Conservation (phyloP, 2,888 invertebrate genomes). For the Nephrotoma flavescens region DNA sequence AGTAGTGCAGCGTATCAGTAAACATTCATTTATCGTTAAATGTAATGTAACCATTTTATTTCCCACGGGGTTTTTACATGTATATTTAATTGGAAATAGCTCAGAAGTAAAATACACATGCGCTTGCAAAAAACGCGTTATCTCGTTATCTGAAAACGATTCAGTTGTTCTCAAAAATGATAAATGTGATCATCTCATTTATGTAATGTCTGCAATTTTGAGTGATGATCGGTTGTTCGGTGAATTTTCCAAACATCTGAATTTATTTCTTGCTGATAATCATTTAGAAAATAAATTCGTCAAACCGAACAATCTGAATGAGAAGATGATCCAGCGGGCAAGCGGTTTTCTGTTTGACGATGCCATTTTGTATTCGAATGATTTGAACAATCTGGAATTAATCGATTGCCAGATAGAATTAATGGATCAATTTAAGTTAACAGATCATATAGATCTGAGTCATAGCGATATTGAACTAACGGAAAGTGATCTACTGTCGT, state of each 20-base stretch:
- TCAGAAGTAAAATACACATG: conserved; percentile 18
- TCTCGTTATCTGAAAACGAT: conserved; percentile 21
- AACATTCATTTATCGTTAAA: conserved; percentile 24
- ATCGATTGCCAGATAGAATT: conserved; percentile 28
- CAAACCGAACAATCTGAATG: background rate
- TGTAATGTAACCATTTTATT: conserved; percentile 23
- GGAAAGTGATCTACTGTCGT: conserved; percentile 9
- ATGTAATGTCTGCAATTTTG: conserved; percentile 25
- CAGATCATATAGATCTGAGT: conserved; percentile 26
- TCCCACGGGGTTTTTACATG: conserved; percentile 25
- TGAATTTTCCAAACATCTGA: conserved; percentile 12
- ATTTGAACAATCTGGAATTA: conserved; percentile 18
- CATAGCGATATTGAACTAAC: conserved; percentile 20
- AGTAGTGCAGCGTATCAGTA: conserved; percentile 25
- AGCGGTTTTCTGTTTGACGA: background rate
- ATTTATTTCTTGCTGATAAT: background rate
- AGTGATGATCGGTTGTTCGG: conserved; percentile 15
- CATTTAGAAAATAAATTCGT: background rate
- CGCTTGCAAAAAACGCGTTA: conserved; percentile 27
- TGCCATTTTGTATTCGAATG: background rate
- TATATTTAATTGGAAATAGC: conserved; percentile 15
- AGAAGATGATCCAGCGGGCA: background rate
- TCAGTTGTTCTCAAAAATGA: conserved; percentile 25
- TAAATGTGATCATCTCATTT: conserved; percentile 28
- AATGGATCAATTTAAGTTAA: conserved; percentile 28